Percentiles rank a stretch among this genome's conserved stretches.
Evolutionary conservation across 2,113 vertebrate genomes (phyloP).

Genomic region (Scartelaos histophorus): DNA sequence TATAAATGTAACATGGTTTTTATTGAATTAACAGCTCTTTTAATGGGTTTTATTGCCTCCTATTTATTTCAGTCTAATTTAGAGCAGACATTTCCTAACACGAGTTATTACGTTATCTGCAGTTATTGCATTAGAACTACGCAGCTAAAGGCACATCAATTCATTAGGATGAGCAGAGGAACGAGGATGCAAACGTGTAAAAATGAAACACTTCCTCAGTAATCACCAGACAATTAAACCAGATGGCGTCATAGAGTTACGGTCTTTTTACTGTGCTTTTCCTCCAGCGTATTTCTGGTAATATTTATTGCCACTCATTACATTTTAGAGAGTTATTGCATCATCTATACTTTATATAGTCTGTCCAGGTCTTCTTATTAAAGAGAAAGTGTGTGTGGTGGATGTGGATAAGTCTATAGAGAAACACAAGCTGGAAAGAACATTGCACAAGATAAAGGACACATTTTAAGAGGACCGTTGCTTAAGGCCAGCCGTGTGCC

Average conservation of each 20-base stretch:
- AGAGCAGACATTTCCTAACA: not conserved
- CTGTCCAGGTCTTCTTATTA: not conserved
- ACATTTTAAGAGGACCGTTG: constrained; percentile 58
- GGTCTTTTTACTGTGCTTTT: not conserved
- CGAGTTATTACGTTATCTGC: not conserved
- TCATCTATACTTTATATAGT: not conserved
- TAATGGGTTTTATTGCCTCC: constrained; percentile 14
- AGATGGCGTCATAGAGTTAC: not conserved
- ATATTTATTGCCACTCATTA: not conserved
- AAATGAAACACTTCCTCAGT: constrained; percentile 1
- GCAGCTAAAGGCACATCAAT: constrained; percentile 1
- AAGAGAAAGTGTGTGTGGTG: not conserved
- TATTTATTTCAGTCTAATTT: constrained; percentile 19
- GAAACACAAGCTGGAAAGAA: constrained; percentile 48
- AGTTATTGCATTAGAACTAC: constrained; percentile 6
- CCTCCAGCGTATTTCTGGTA: constrained; percentile 2
- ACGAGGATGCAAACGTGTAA: not conserved
- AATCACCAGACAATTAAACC: constrained; percentile 8
- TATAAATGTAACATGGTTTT: constrained; percentile 5
- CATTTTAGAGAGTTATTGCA: constrained; percentile 4
- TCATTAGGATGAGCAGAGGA: constrained; percentile 11
- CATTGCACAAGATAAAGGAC: constrained; percentile 59
- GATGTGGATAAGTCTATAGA: constrained; percentile 21
- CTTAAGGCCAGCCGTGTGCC: constrained; percentile 61
- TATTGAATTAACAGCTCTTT: constrained; percentile 22